Conservation (phyloP, 2,113 vertebrate species). For the Pedionomus torquatus region DNA sequence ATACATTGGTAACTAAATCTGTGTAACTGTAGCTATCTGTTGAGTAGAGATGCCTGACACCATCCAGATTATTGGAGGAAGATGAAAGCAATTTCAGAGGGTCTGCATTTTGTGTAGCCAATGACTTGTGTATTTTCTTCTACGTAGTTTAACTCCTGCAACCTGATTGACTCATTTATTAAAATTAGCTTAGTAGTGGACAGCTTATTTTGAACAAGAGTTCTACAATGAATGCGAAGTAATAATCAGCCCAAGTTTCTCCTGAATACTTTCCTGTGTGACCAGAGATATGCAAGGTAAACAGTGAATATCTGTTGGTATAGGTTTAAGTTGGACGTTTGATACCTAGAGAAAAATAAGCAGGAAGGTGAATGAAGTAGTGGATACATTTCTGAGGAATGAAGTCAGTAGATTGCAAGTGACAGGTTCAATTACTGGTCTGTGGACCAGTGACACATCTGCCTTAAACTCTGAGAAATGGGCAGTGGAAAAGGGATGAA, state of each 20-base stretch:
- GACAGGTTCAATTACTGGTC: conserved; percentile 86
- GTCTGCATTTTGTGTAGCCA: background rate
- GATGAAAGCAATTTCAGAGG: background rate
- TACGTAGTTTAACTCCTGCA: background rate
- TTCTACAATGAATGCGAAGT: conserved; percentile 21
- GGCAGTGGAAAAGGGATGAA: conserved; percentile 81
- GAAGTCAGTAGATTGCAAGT: conserved; percentile 83
- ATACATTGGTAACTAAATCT: background rate
- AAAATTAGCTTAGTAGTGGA: background rate
- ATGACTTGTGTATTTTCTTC: background rate
- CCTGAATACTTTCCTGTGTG: background rate
- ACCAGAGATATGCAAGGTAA: conserved; percentile 38
- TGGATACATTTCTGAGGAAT: conserved; percentile 81
- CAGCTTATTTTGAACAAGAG: background rate
- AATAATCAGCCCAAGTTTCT: background rate
- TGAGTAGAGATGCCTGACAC: background rate
- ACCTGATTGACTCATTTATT: background rate
- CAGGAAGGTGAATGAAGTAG: conserved; percentile 62
- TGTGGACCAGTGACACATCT: conserved; percentile 79
- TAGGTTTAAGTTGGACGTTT: conserved; percentile 67
- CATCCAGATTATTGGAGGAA: background rate
- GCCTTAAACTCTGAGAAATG: conserved; percentile 81
- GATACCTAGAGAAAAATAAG: conserved; percentile 71
- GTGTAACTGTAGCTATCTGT: background rate
- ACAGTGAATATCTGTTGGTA: conserved; percentile 50